phyloP scores from a whole-genome alignment of 2,113 vertebrate species.

The Notothenia rossii region DNA sequence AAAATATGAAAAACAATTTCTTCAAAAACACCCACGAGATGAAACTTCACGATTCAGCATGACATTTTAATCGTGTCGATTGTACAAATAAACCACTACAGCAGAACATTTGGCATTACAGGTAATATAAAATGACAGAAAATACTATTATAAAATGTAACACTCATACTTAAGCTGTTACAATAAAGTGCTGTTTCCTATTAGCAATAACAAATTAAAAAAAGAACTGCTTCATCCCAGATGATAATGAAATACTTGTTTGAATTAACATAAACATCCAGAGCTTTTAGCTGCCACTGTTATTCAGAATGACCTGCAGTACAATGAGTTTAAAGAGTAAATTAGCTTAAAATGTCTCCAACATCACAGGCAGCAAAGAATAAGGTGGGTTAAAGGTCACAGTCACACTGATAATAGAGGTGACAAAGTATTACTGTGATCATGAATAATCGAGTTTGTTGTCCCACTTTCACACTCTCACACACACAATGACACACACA shows the following conservation, averaged over 20 bases:
- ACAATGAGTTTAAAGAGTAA: constrained; percentile 1
- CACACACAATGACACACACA: constrained; percentile 14
- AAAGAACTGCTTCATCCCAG: not conserved
- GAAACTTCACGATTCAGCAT: not conserved
- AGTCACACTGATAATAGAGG: constrained; percentile 13
- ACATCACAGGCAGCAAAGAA: constrained; percentile 2
- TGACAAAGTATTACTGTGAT: constrained; percentile 9
- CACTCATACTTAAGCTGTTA: too few relatives aligned
- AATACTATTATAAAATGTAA: not conserved
- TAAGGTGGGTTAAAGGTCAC: constrained; percentile 22
- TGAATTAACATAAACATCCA: not conserved
- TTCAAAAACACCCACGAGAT: constrained; percentile 1
- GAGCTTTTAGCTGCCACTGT: not conserved
- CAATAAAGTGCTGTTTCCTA: not conserved
- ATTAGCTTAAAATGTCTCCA: constrained; percentile 14
- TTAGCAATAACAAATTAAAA: not conserved
- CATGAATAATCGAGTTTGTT: constrained; percentile 41
- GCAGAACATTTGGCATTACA: not conserved
- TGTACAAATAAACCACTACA: not conserved
- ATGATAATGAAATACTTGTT: constrained; percentile 4
- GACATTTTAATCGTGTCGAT: constrained; percentile 21
- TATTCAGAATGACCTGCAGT: not conserved
- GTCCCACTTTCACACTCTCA: not conserved
- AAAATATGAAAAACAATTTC: constrained; percentile 20
- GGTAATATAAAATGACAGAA: not conserved